A percentile compares a stretch with the other conserved stretches of the same genome.
These are phyloP conservation scores for Rhabdornis inornatus DNA, from an alignment of 2,113 vertebrate species.

Conservation along the genomic window DNA sequence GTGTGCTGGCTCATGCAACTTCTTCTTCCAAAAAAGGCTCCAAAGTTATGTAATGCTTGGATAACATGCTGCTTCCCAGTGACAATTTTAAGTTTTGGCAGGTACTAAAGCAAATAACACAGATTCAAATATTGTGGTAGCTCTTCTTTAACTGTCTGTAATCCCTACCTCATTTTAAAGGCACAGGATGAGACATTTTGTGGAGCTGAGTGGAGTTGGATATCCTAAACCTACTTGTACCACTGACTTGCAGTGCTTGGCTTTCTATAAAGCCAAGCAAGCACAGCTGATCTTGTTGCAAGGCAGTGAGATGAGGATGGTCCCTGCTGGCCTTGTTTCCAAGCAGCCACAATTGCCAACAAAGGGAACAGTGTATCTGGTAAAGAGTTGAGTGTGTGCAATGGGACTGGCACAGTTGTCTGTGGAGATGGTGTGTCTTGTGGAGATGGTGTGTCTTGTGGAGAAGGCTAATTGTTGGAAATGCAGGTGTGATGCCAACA, in stretches of 20 bases:
- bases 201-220: background rate
- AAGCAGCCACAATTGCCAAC: background rate
- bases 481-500: background rate
- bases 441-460: background rate
- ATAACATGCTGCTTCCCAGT: background rate
- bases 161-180: background rate
- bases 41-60: background rate
- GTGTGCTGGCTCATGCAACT: fast-evolving
- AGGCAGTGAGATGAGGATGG: background rate
- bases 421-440: background rate
- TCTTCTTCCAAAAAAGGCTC: background rate
- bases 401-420: background rate
- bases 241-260: background rate
- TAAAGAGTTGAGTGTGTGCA: background rate
- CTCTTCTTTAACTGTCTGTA: background rate
- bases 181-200: background rate
- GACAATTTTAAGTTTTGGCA: background rate
- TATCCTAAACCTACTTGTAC: background rate
- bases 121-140: background rate
- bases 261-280: background rate
- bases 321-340: background rate
- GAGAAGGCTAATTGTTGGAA: background rate
- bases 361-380: background rate
- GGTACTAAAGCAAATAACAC: background rate
- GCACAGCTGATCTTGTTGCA: background rate